Evolutionary conservation across 2,888 invertebrate species (phyloP), one percentile per base, ranked within the genome.

Genomic region (Meta bourneti): DNA sequence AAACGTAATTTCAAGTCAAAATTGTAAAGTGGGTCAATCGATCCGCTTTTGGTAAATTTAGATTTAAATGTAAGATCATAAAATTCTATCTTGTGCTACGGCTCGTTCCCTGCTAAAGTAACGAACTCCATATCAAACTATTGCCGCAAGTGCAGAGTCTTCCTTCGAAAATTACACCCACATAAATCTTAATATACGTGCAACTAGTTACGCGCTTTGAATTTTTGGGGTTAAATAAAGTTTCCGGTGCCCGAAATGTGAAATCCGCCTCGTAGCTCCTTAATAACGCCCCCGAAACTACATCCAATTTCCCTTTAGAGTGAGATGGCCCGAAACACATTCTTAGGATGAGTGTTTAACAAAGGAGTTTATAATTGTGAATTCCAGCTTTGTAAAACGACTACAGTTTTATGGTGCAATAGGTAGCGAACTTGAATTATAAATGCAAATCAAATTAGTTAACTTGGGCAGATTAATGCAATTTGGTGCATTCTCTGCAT

Each of bases 401-500:
- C 74, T 8, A 16, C 13, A 16, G 51, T 51, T 77, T 77, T 77
- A 49, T 52, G 77, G n/a, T n/a, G 19, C 19, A 49, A 77, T 77
- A n/a, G 19, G 19, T 16, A 51, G 72, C 9, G 52, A 51, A 61
- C 49, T 49, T 71, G 13, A 49, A 82, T 72, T 72, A 72, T 82
- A 51, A 82, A 82, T 82, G 71, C 11, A 72, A 82, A 82, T 82
- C 72, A 72, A 71, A 82, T 82, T 82, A 82, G 82, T 82, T 82
- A 19, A 51, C 71, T 70, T 71, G 71, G n/a, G 51, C 70, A 51
- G 52, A 82, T 72, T 71, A 70, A 72, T 82, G 82, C 20, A 71
- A 49, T 82, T 82, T 72, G 48, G 71, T 19, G 51, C 70, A 82
- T 82, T 82, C 49, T 34, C 69, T 19, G 8, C 11, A 71, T 71